phyloP scores from a whole-genome alignment of 2,888 invertebrate species.

The Coleophora deauratella region DNA sequence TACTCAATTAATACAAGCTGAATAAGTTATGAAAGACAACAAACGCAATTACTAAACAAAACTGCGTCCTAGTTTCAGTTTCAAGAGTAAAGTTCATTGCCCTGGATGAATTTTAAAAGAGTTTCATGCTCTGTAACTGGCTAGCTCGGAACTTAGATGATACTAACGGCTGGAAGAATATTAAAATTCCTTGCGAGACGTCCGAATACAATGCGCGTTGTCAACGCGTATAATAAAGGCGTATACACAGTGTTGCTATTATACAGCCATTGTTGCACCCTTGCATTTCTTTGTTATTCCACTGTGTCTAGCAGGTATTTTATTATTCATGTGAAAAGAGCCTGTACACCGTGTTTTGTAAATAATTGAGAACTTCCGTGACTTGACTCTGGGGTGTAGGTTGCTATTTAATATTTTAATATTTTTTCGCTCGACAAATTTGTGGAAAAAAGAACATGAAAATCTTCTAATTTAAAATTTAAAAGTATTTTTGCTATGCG shows the following conservation, averaged over 20 bases:
- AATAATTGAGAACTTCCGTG: constrained; percentile 64
- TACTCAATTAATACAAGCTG: neutral
- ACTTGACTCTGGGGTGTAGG: constrained; percentile 34
- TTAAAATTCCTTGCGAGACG: constrained; percentile 30
- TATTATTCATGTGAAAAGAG: constrained; percentile 67
- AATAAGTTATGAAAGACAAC: too few species aligned
- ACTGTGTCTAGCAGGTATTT: constrained; percentile 55
- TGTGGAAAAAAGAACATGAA: neutral
- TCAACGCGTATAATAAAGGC: constrained; percentile 58
- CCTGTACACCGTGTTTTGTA: constrained; percentile 55
- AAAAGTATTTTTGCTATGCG: neutral
- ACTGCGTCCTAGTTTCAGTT: neutral
- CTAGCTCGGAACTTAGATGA: constrained; percentile 35
- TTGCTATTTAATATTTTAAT: constrained; percentile 13
- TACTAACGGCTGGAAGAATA: constrained; percentile 29
- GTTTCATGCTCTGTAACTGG: constrained; percentile 39
- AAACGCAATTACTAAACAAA: too few species aligned
- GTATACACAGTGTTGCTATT: constrained; percentile 58
- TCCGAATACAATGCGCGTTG: constrained; percentile 63
- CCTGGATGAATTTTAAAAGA: constrained; percentile 42
- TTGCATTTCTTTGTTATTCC: constrained; percentile 59
- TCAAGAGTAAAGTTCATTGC: too few species aligned
- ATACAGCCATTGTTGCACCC: constrained; percentile 60
- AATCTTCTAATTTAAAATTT: neutral
- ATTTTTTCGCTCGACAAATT: neutral